Evolutionary conservation across 1,140 invertebrate species (phyloP).

Genomic region (Zaprionus africanus): DNA sequence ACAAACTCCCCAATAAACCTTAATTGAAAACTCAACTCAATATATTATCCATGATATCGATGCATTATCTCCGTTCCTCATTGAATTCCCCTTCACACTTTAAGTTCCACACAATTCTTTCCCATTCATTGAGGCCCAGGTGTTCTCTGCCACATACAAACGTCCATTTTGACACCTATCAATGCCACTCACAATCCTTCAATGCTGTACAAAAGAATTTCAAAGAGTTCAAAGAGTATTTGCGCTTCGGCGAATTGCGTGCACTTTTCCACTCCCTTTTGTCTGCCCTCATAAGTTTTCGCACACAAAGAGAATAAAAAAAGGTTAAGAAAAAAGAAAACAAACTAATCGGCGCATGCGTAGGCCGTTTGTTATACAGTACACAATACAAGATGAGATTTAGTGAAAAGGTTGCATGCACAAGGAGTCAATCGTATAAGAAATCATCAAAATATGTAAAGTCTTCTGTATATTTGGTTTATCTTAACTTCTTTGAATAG

Average conservation of each 20-base stretch:
- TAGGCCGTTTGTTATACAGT: conserved; percentile 52
- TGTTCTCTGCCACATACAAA: neutral
- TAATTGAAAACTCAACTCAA: too few species aligned
- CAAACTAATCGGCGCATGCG: conserved; percentile 60
- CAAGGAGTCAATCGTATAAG: too few species aligned
- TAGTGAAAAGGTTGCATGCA: neutral
- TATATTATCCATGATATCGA: too few species aligned
- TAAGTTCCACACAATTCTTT: neutral
- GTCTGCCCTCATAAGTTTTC: conserved; percentile 22
- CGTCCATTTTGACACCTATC: neutral
- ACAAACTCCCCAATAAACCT: too few species aligned
- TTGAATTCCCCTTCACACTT: neutral
- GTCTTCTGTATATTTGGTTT: too few species aligned
- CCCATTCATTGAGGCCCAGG: neutral
- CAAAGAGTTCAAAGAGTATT: conserved; percentile 41
- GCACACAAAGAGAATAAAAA: conserved; percentile 14
- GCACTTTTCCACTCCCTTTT: conserved; percentile 10
- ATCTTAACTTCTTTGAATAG: too few species aligned
- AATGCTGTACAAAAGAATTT: conserved; percentile 10
- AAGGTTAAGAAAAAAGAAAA: conserved; percentile 24
- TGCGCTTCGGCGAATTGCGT: conserved; percentile 32
- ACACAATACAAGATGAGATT: neutral
- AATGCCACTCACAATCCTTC: neutral
- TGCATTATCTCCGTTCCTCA: neutral
- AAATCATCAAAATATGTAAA: too few species aligned